These are phyloP conservation scores for Deilephila elpenor DNA, from an alignment of 2,888 invertebrate genomes.

Conservation along the genomic window DNA sequence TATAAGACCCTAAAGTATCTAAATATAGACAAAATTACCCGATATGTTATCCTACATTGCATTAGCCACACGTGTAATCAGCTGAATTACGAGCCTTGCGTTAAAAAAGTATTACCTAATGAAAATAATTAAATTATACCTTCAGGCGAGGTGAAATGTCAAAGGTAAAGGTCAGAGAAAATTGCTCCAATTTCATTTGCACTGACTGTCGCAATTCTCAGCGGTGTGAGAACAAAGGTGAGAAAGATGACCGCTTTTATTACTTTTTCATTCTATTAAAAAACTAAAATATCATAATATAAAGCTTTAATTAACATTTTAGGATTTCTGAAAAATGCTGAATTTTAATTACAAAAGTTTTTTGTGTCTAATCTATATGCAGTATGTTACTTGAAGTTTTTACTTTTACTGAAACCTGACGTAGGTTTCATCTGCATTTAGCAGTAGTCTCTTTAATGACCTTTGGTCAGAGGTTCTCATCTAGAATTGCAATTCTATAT, in stretches of 20 bases:
- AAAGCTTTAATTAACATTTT: not conserved
- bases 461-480: too few species aligned
- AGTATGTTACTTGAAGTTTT: too few species aligned
- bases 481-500: too few species aligned
- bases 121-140: constrained; percentile 6
- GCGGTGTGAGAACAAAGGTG: not conserved
- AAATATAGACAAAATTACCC: too few species aligned
- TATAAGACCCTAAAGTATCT: too few species aligned
- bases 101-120: not conserved
- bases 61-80: too few species aligned
- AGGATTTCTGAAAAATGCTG: not conserved
- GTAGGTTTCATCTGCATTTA: too few species aligned
- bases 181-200: constrained; percentile 1
- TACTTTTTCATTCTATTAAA: not conserved
- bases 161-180: not conserved
- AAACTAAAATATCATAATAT: not conserved
- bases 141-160: not conserved
- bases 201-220: not conserved
- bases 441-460: too few species aligned
- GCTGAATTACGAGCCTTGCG: too few species aligned
- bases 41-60: too few species aligned
- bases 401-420: too few species aligned
- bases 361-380: too few species aligned
- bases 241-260: not conserved
- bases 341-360: not conserved